A percentile compares a stretch with the other conserved stretches of the same genome.
phyloP scores from a whole-genome alignment of 1,140 invertebrate species.

The Theocolax elegans region DNA sequence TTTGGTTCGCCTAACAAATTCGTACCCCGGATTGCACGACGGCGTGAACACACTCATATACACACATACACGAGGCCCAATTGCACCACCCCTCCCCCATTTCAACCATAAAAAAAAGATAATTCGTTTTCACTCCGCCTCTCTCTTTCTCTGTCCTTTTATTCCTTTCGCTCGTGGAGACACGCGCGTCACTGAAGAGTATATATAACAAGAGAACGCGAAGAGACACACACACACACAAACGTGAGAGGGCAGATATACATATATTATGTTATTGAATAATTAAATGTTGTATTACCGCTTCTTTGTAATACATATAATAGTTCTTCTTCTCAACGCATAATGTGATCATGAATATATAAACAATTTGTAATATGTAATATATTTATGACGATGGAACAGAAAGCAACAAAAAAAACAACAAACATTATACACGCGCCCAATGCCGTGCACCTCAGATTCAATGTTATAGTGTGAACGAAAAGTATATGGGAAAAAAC shows the following conservation, averaged over 20 bases:
- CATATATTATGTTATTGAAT: constrained; percentile 57
- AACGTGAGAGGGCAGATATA: constrained; percentile 38
- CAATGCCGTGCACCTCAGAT: constrained; percentile 14
- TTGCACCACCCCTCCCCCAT: constrained; percentile 28
- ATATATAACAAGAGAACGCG: constrained; percentile 8
- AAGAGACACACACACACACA: constrained; percentile 33
- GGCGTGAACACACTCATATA: not conserved
- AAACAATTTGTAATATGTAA: constrained; percentile 52
- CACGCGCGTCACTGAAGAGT: constrained; percentile 34
- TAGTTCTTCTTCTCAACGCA: constrained; percentile 56
- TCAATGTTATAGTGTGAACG: constrained; percentile 18
- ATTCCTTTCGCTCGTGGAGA: constrained; percentile 41
- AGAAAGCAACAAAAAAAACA: constrained; percentile 18
- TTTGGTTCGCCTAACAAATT: constrained; percentile 28
- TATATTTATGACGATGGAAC: constrained; percentile 47
- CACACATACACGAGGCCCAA: constrained; percentile 19
- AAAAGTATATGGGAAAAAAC: constrained; percentile 9
- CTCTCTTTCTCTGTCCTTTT: constrained; percentile 44
- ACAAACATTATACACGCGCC: constrained; percentile 8
- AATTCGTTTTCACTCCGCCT: constrained; percentile 31
- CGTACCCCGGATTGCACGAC: constrained; percentile 15
- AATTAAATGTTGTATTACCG: constrained; percentile 62
- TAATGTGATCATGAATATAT: constrained; percentile 54
- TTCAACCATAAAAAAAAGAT: not conserved
- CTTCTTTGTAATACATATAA: constrained; percentile 59